Base-by-base conservation (phyloP, 1,140 invertebrate genomes). In the Neodiprion pinetum region DNA sequence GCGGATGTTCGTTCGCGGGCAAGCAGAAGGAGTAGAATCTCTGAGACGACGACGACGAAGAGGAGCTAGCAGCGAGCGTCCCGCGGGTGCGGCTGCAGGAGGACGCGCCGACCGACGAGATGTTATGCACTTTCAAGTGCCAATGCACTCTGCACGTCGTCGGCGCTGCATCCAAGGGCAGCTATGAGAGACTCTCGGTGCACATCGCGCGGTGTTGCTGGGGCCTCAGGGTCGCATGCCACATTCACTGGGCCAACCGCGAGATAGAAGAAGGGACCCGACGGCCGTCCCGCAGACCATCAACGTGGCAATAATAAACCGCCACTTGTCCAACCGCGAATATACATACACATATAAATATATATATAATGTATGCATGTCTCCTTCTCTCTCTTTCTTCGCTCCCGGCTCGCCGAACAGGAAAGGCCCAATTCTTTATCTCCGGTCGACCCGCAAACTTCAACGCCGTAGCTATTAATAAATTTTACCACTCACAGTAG, bases 131-230 rank as follows among this genome's bases (percentile, higher is more conserved):
- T 21, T 21, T 21, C 17, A 21, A 73, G 75, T 83, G 82, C 76
- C 82, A 83, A 80, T 83, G 82, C 83, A 83, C 83, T 84, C 82
- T 77, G 82, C 79, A 83, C 50, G 50, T 21, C 17, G 17, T 21
- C 50, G 50, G 10, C n/a, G 50, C 50, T 53, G 50, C 17, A 14
- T 53, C 80, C 82, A 83, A 83, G 82, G 82, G 80, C 82, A 83
- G 75, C 67, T 74, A 72, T 21, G 17, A 21, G 17, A 21, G 17
- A 21, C 17, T 21, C 17, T 21, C 17, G 17, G 17, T 21, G 17
- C 17, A 21, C 17, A 21, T 21, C 17, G 17, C 17, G 17, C 17
- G 10, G 50, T 53, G 50, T 11, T 53, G 50, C 1, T 2, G 50
- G 50, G 50, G n/a, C 50, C 50, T 53, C 50, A 53, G 50, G 50